Conservation (phyloP, 2,888 invertebrate genomes). For the Cryptocephalus moraei region DNA sequence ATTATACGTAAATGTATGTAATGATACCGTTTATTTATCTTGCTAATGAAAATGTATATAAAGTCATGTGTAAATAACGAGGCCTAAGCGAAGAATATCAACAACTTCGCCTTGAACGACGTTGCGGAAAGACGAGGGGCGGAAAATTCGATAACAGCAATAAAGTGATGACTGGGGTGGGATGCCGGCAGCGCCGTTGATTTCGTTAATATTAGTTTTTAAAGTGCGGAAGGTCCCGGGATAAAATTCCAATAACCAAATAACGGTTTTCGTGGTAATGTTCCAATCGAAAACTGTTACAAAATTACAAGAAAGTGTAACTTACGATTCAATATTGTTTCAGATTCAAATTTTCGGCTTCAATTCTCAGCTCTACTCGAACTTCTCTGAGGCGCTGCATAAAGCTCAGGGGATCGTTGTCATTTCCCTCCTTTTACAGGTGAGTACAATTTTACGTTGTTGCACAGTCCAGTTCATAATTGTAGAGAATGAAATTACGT, state of each 20-base stretch:
- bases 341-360: constrained; percentile 98
- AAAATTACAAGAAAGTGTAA: no score
- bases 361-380: constrained; percentile 94
- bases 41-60: neutral
- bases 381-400: constrained; percentile 89
- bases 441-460: constrained; percentile 38
- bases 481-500: no score
- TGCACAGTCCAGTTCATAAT: no score
- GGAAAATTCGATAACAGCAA: constrained; percentile 38
- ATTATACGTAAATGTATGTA: neutral
- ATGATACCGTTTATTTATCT: no score
- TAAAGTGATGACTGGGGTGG: constrained; percentile 37
- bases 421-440: constrained; percentile 89
- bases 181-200: no score
- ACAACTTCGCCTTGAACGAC: constrained; percentile 3
- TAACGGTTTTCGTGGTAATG: no score
- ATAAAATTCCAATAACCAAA: no score
- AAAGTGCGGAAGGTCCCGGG: no score
- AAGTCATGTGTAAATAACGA: neutral
- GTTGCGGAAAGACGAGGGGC: constrained; percentile 26
- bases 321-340: constrained; percentile 31
- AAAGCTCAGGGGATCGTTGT: constrained; percentile 93
- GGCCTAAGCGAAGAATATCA: neutral
- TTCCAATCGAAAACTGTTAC: no score
- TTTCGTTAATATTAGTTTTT: no score